Conservation (phyloP, 2,797 vertebrate genomes). For the Parauchenoglanis ngamensis region DNA sequence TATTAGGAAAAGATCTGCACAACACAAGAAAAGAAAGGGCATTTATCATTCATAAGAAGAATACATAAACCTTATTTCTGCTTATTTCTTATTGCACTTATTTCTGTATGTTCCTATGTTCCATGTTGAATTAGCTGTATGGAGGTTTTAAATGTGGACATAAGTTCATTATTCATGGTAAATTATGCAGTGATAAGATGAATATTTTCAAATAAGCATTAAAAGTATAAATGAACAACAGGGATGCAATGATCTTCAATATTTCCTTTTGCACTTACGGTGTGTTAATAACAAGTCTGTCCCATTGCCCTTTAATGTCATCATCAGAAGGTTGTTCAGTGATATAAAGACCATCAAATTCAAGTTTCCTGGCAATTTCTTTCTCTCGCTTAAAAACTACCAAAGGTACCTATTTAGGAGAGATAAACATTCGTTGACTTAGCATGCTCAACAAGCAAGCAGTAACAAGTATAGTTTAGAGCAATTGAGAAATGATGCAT, state of each 20-base stretch:
- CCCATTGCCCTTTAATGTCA: conserved; percentile 99
- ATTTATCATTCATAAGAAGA: neutral
- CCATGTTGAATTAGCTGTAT: neutral
- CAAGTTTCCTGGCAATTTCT: conserved; percentile 95
- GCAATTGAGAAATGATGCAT: neutral
- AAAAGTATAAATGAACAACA: neutral
- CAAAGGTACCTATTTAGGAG: conserved; percentile 84
- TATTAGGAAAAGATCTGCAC: conserved; percentile 93
- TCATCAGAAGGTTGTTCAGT: conserved; percentile 98
- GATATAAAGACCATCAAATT: conserved; percentile 98
- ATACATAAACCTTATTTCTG: neutral
- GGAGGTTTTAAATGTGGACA: neutral
- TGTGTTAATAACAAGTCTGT: conserved; percentile 96
- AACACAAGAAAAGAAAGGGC: conserved; percentile 42
- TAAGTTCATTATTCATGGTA: neutral
- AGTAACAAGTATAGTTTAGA: neutral
- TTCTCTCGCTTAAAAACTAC: conserved; percentile 98
- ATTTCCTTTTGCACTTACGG: conserved; percentile 78
- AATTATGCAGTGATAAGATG: neutral
- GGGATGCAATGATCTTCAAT: neutral
- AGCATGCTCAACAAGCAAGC: neutral
- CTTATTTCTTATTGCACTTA: neutral
- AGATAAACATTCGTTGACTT: neutral
- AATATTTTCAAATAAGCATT: conserved; percentile 16
- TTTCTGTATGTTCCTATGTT: neutral